Percentiles rank a stretch among this genome's conserved stretches.
phyloP scores from a whole-genome alignment of 2,797 vertebrate genomes.

The Sebastes vulpes region DNA sequence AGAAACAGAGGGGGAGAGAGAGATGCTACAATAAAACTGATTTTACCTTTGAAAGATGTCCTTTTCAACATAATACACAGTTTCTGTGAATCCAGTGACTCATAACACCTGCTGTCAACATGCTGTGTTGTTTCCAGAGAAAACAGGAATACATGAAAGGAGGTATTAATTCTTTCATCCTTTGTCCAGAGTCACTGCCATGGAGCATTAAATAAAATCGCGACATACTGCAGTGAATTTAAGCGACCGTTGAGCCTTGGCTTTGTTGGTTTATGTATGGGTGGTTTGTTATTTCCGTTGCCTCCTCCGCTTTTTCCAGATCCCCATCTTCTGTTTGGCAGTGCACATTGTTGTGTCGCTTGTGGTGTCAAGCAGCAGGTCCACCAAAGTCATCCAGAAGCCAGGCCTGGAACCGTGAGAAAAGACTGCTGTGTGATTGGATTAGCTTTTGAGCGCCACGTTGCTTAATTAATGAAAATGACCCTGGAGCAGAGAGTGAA shows the following conservation, averaged over 20 bases:
- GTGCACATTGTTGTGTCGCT: slow-evolving; percentile 63
- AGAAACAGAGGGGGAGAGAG: slow-evolving; percentile 32
- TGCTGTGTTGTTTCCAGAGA: neutral
- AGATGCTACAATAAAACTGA: slow-evolving; percentile 44
- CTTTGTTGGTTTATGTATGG: slow-evolving; percentile 53
- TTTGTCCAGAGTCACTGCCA: slow-evolving; percentile 20
- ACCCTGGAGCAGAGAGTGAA: slow-evolving; percentile 74
- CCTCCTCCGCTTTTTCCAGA: slow-evolving; percentile 32
- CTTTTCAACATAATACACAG: slow-evolving; percentile 16
- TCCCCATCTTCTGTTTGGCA: slow-evolving; percentile 52
- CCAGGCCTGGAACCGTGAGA: slow-evolving; percentile 79
- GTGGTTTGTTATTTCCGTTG: slow-evolving; percentile 59
- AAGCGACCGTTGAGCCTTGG: slow-evolving; percentile 4
- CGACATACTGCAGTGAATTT: slow-evolving; percentile 21
- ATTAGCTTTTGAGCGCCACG: slow-evolving; percentile 82
- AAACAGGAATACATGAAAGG: slow-evolving; percentile 32
- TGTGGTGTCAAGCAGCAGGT: slow-evolving; percentile 61
- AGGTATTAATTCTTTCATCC: slow-evolving; percentile 22
- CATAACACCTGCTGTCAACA: slow-evolving; percentile 19
- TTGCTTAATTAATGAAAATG: slow-evolving; percentile 86
- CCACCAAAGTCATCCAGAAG: slow-evolving; percentile 72
- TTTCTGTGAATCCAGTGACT: slow-evolving; percentile 28
- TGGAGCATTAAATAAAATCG: slow-evolving; percentile 39
- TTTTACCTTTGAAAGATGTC: slow-evolving; percentile 43
- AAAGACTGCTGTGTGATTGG: slow-evolving; percentile 78